phyloP scores from a whole-genome alignment of 2,888 invertebrate genomes.

The Drosophila kokeensis region DNA sequence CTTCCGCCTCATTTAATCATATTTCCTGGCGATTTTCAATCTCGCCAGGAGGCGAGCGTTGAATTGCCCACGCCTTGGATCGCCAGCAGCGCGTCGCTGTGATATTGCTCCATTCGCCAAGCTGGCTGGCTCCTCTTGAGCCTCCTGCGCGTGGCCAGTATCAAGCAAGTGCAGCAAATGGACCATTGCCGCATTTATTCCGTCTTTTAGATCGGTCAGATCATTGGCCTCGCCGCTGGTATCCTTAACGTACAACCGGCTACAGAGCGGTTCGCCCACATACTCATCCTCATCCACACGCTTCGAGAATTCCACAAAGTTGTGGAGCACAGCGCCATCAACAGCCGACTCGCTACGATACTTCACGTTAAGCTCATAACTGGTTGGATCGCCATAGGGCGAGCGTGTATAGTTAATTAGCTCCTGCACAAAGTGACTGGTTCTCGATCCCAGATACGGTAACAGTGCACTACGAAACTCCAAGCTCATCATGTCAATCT shows the following conservation, averaged over 20 bases:
- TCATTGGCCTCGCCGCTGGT: background rate
- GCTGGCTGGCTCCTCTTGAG: background rate
- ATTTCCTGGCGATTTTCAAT: background rate
- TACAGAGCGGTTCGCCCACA: background rate
- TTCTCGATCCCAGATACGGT: constrained; percentile 89
- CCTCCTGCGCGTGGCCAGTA: background rate
- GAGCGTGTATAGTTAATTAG: constrained; percentile 94
- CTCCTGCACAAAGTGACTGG: constrained; percentile 95
- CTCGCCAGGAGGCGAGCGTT: background rate
- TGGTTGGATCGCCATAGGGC: constrained; percentile 91
- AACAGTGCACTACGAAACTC: constrained; percentile 89
- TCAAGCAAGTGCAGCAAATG: background rate
- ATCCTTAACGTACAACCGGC: background rate
- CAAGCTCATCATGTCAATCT: constrained; percentile 86
- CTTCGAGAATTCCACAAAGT: constrained; percentile 55
- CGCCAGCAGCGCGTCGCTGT: background rate
- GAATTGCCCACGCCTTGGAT: background rate
- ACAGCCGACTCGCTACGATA: constrained; percentile 86
- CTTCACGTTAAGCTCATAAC: constrained; percentile 90
- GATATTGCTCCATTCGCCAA: background rate
- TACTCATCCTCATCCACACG: constrained; percentile 48
- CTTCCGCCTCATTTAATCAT: background rate
- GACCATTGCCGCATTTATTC: background rate
- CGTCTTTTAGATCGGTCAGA: background rate
- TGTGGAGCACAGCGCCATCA: constrained; percentile 4